phyloP scores from a whole-genome alignment of 1,140 invertebrate genomes.

The Dendroctonus valens region DNA sequence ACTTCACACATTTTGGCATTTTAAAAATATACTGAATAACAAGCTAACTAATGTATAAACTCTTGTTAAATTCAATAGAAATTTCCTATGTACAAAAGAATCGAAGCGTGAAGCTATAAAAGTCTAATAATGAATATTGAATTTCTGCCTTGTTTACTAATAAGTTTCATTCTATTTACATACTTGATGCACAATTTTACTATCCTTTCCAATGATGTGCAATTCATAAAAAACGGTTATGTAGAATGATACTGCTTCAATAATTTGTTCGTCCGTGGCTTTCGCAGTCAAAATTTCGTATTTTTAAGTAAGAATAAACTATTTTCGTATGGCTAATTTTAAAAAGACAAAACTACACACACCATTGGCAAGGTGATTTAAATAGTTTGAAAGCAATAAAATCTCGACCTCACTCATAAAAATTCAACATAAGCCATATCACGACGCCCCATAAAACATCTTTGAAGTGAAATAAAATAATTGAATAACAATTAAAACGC shows the following conservation, averaged over 20 bases:
- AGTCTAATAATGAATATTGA: conserved; percentile 17
- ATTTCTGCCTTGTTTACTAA: conserved; percentile 19
- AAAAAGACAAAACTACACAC: no score
- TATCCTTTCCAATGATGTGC: background rate
- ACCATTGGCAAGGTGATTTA: no score
- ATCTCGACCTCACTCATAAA: conserved; percentile 35
- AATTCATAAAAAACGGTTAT: background rate
- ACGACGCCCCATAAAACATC: background rate
- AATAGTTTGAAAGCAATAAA: conserved; percentile 2
- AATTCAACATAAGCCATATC: background rate
- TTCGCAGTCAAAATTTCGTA: no score
- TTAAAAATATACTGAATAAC: conserved; percentile 27
- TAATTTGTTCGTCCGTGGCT: background rate
- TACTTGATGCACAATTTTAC: background rate
- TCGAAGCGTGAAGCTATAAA: conserved; percentile 25
- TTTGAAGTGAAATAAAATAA: conserved; percentile 14
- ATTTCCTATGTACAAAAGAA: conserved; percentile 30
- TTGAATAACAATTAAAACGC: conserved; percentile 33
- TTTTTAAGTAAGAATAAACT: no score
- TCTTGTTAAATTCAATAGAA: conserved; percentile 26
- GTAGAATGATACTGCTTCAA: background rate
- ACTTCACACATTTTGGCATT: conserved; percentile 6
- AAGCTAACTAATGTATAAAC: conserved; percentile 28
- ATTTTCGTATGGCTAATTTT: no score
- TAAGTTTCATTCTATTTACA: conserved; percentile 1